A percentile compares a stretch with the other conserved stretches of the same genome.
These are phyloP conservation scores for Maconellicoccus hirsutus DNA, from an alignment of 1,140 invertebrate genomes.

Conservation along the genomic window DNA sequence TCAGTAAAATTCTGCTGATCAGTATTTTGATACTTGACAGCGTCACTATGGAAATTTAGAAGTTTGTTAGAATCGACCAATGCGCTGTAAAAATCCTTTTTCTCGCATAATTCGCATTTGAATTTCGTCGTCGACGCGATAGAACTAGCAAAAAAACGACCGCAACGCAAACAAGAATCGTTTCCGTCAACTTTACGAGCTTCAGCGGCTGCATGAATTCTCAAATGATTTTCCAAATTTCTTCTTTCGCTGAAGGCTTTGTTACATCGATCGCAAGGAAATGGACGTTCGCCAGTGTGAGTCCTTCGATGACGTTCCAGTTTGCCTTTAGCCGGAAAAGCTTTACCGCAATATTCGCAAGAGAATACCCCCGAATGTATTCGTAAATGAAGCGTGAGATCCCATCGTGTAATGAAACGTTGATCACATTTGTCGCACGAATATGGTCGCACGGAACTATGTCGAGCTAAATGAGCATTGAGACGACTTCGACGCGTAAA, in stretches of 20 bases:
- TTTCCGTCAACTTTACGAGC: not conserved
- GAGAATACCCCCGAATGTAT: slow-evolving; percentile 9
- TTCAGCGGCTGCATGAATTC: not conserved
- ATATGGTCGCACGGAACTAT: slow-evolving; percentile 5
- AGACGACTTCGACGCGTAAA: slow-evolving; percentile 26
- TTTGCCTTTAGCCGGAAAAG: slow-evolving; percentile 26
- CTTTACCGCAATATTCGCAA: slow-evolving; percentile 30
- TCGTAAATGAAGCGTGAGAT: not conserved
- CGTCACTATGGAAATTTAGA: too few species aligned
- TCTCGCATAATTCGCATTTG: not conserved
- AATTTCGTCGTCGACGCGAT: not conserved
- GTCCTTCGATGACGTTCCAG: slow-evolving; percentile 29
- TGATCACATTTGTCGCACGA: slow-evolving; percentile 17
- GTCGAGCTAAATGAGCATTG: slow-evolving; percentile 28
- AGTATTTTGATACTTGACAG: too few species aligned
- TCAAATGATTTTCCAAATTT: slow-evolving; percentile 13
- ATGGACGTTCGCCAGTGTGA: slow-evolving; percentile 31
- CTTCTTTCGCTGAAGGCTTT: slow-evolving; percentile 28
- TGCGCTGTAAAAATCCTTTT: not conserved
- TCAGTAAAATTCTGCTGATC: not conserved
- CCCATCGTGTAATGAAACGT: not conserved
- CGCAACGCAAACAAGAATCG: not conserved
- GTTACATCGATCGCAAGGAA: slow-evolving; percentile 29
- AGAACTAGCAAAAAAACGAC: not conserved
- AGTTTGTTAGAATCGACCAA: not conserved